Percentiles rank a stretch among this genome's conserved stretches.
Evolutionary conservation across 2,113 vertebrate species (phyloP).

Genomic region (Mus spicilegus): DNA sequence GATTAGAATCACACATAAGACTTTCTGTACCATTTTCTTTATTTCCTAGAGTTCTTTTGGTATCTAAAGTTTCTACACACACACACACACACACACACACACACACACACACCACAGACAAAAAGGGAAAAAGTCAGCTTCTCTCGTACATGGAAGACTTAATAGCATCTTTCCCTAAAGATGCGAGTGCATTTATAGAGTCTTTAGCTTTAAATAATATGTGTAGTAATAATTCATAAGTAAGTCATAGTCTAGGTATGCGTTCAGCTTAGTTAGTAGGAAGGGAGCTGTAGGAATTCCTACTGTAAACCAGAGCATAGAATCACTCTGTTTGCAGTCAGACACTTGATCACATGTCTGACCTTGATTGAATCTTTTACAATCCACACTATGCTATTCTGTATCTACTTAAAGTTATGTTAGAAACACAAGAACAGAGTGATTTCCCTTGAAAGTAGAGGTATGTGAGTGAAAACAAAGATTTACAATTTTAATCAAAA

Average conservation of each 20-base stretch:
- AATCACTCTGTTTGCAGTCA: not conserved
- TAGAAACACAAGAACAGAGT: not conserved
- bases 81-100: too few species aligned
- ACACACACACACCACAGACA: not conserved
- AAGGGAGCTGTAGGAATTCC: not conserved
- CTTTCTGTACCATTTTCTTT: not conserved
- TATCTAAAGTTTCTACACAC: constrained; percentile 15
- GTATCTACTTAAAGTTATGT: constrained; percentile 15
- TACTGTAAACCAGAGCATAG: constrained; percentile 12
- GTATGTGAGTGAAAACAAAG: not conserved
- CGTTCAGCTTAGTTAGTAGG: not conserved
- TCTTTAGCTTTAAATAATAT: constrained; percentile 41
- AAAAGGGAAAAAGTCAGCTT: not conserved
- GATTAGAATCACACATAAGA: not conserved
- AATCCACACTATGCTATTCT: not conserved
- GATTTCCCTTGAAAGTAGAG: not conserved
- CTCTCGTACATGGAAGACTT: not conserved
- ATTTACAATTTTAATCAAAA: constrained; percentile 31
- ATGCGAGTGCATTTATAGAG: not conserved
- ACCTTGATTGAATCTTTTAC: constrained; percentile 1
- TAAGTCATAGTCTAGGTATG: not conserved
- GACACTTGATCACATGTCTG: not conserved
- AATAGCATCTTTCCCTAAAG: not conserved
- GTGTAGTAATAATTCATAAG: not conserved
- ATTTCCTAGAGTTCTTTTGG: not conserved